Evolutionary conservation across 92 coral and sea anemone genomes (phyloP).

Genomic region (Porites cylindrica): DNA sequence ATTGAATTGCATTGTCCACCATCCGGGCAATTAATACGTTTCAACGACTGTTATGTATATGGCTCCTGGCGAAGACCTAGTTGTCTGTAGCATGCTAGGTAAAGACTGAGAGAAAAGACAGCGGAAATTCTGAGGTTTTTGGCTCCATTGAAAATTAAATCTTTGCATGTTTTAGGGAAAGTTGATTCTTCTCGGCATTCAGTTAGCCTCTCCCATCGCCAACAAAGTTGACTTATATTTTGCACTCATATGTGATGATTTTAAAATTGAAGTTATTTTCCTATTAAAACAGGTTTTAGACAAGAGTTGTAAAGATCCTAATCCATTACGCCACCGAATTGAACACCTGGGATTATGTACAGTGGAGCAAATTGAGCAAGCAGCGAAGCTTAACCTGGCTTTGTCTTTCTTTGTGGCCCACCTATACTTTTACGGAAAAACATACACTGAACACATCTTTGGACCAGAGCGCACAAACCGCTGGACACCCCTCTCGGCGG

Average conservation of each 20-base stretch:
- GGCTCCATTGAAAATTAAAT: no score
- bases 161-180: no score
- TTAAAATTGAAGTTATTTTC: background rate
- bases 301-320: background rate
- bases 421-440: slow-evolving; percentile 66
- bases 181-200: no score
- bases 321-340: slow-evolving; percentile 64
- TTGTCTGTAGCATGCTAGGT: no score
- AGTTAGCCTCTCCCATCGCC: no score
- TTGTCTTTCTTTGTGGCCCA: slow-evolving; percentile 78
- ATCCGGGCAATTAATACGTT: no score
- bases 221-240: no score
- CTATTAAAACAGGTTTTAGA: background rate
- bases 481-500: slow-evolving; percentile 77
- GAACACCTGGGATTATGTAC: slow-evolving; percentile 70
- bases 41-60: no score
- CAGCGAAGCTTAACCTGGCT: slow-evolving; percentile 65
- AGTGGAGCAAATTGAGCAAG: slow-evolving; percentile 49
- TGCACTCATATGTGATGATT: background rate
- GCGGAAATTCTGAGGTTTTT: no score
- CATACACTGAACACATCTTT: slow-evolving; percentile 47
- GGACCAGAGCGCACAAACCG: slow-evolving; percentile 78
- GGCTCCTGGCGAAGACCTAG: no score
- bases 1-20: no score
- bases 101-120: no score